A percentile compares a stretch with the other conserved stretches of the same genome.
Conservation (phyloP, 2,113 vertebrate species). For the Elanus axillaris region DNA sequence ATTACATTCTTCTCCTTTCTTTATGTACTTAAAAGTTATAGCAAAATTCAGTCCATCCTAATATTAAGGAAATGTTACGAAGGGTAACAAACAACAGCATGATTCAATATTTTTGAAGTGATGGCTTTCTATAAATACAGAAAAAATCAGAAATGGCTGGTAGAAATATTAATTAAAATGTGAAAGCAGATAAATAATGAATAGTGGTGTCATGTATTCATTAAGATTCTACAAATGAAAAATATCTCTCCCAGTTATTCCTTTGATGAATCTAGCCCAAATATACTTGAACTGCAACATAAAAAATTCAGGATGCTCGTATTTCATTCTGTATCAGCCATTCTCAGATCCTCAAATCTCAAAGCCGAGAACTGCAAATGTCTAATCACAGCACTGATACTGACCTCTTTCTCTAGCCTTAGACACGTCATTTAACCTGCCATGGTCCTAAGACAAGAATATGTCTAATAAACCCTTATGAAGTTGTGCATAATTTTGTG, state of each 20-base stretch:
- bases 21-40: neutral
- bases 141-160: neutral
- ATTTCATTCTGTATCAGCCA: slow-evolving; percentile 27
- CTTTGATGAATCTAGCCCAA: slow-evolving; percentile 63
- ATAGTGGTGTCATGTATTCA: slow-evolving; percentile 25
- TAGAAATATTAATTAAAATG: slow-evolving; percentile 49
- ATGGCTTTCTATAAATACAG: slow-evolving; percentile 20
- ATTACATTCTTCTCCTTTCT: neutral
- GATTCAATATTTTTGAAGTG: neutral
- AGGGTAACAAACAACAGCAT: neutral
- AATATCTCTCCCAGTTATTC: slow-evolving; percentile 48
- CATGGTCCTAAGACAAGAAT: neutral
- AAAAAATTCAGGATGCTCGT: slow-evolving; percentile 53
- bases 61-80: neutral
- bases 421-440: neutral
- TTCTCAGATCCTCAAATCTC: neutral
- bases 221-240: slow-evolving; percentile 64
- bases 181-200: slow-evolving; percentile 49
- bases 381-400: neutral
- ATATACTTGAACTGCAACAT: slow-evolving; percentile 60
- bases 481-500: neutral
- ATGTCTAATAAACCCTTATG: neutral
- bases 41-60: neutral
- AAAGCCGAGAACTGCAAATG: neutral
- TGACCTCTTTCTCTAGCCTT: neutral